Evolutionary conservation across 1,140 invertebrate species (phyloP), one percentile per base, ranked within the genome.

Genomic region (Limonius californicus): DNA sequence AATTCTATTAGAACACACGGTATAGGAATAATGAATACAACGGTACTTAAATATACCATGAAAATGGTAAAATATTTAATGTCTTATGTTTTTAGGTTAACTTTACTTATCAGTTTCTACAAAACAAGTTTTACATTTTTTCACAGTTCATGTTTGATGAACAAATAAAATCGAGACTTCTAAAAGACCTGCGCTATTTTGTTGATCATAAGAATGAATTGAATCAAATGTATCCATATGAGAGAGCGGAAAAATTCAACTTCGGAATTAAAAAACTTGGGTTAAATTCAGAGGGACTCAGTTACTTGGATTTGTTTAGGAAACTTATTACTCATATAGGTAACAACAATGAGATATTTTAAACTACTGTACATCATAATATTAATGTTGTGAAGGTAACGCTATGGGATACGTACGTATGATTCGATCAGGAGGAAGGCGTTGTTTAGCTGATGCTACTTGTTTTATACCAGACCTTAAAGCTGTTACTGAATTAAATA

Each of bases 81-180:
- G n/a, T 30, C 27, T 15, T 61, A 54, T 16, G 11, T 57, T 27
- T 57, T 42, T 57, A 57, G 55, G 55, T 98, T 0, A 98, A 99
- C 75, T 97, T 94, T 75, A 95, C 94, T 0, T 99, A 98, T 79
- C 95, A 97, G 78, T 98, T 97, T 79, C 80, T 99, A 43, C 85
- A 91, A 61, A 89, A 95, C 61, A 98, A 99, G 77, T 91, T 99
- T 69, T 90, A 90, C 67, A 89, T 89, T 2, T 97, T 99, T 75
- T 99, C 96, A 1, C 95, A 98, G 77, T 99, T 99, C 77, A 85
- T 99, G 68, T 99, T 91, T 76, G 96, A 99, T 78, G 97, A 99
- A 78, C 95, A 97, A 69, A 98, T 99, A 54, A 98, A 98, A 77
- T 98, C 95, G 0, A 84, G 93, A 57, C 78, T 99, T 0, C 85